These are phyloP conservation scores for Lycocerus yunnanus DNA, from an alignment of 2,888 invertebrate genomes.

Conservation along the genomic window DNA sequence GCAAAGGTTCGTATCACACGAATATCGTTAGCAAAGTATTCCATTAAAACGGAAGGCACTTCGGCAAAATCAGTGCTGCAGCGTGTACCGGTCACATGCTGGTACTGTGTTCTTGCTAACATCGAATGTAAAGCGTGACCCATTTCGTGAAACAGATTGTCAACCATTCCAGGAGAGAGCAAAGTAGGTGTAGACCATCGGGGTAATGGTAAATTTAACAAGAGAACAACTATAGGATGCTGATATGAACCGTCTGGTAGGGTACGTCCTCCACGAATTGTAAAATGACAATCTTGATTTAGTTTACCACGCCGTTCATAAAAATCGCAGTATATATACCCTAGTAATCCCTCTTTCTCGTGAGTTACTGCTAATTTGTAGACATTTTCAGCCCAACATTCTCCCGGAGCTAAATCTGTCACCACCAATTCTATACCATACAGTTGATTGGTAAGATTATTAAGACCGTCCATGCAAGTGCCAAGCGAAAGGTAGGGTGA, in stretches of 20 bases:
- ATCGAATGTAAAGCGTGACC: constrained; percentile 99
- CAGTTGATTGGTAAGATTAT: constrained; percentile 78
- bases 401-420: constrained; percentile 74
- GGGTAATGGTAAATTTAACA: constrained; percentile 83
- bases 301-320: constrained; percentile 91
- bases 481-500: constrained; percentile 90
- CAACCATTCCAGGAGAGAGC: constrained; percentile 82
- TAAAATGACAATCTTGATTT: constrained; percentile 98
- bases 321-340: constrained; percentile 94
- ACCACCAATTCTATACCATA: constrained; percentile 81
- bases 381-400: constrained; percentile 74
- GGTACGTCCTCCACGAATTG: constrained; percentile 90
- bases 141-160: constrained; percentile 98
- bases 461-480: constrained; percentile 96
- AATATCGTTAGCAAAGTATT: constrained; percentile 92
- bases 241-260: constrained; percentile 82
- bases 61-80: constrained; percentile 98
- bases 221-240: constrained; percentile 90
- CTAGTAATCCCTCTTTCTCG: constrained; percentile 79
- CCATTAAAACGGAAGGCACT: constrained; percentile 98
- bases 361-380: constrained; percentile 90
- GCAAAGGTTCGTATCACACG: constrained; percentile 85
- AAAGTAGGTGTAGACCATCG: constrained; percentile 77
- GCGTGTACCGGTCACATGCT: constrained; percentile 64
- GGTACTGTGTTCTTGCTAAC: constrained; percentile 89